Percentiles rank a stretch among this genome's conserved stretches.
Evolutionary conservation across 2,888 invertebrate species (phyloP).

Genomic region (Metalampra italica): DNA sequence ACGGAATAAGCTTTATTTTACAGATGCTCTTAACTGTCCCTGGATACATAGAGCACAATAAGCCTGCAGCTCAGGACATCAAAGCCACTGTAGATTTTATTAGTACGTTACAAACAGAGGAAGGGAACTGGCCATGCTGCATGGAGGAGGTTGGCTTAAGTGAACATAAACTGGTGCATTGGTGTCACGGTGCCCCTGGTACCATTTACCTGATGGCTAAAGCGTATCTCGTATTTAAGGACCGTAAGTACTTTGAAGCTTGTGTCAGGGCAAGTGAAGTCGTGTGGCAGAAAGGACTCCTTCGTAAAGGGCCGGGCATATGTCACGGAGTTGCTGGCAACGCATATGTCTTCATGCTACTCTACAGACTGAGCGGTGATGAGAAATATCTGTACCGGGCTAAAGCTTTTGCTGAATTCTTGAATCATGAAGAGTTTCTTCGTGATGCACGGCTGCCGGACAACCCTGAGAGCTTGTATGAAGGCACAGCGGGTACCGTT

Average conservation of each 20-base stretch:
- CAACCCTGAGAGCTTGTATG: constrained; percentile 89
- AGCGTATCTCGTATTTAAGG: constrained; percentile 86
- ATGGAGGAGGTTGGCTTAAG: constrained; percentile 81
- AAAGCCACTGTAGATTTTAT: constrained; percentile 83
- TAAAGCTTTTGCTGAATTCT: constrained; percentile 85
- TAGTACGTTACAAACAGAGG: constrained; percentile 80
- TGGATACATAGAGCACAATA: constrained; percentile 76
- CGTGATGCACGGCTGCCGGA: constrained; percentile 86
- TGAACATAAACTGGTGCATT: constrained; percentile 87
- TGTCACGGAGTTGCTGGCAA: constrained; percentile 93
- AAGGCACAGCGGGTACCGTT: constrained; percentile 91
- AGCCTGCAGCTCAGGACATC: constrained; percentile 77
- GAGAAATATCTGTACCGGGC: constrained; percentile 86
- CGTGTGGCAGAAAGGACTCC: constrained; percentile 89
- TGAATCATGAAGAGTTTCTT: constrained; percentile 82
- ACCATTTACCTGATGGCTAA: constrained; percentile 89
- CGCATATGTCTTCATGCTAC: constrained; percentile 87
- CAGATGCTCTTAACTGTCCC: constrained; percentile 74
- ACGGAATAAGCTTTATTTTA: constrained; percentile 74
- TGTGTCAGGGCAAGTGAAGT: constrained; percentile 84
- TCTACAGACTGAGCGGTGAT: constrained; percentile 86
- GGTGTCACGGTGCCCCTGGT: constrained; percentile 95
- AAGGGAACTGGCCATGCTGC: constrained; percentile 88
- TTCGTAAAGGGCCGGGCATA: constrained; percentile 92
- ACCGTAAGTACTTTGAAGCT: constrained; percentile 84